A percentile compares a stretch with the other conserved stretches of the same genome.
These are phyloP conservation scores for Torymus aiolomorphi DNA, from an alignment of 2,888 invertebrate species.

Conservation along the genomic window DNA sequence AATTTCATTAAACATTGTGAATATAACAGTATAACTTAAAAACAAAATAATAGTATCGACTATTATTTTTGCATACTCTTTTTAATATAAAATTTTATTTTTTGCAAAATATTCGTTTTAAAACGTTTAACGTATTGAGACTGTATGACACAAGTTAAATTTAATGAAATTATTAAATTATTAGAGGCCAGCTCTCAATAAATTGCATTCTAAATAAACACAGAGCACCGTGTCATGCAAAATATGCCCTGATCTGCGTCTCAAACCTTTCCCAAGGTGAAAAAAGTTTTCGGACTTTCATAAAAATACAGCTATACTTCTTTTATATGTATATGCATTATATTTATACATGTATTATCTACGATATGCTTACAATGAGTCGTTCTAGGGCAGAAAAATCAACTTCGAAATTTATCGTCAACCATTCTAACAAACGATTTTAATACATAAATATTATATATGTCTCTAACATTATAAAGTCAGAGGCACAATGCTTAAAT, in stretches of 20 bases:
- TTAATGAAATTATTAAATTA: conserved; percentile 39
- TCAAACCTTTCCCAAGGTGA: conserved; percentile 17
- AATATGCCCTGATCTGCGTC: conserved; percentile 39
- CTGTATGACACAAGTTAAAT: conserved; percentile 12
- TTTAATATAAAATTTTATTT: conserved; percentile 4
- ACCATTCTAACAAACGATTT: conserved; percentile 40
- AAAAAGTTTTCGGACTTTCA: conserved; percentile 45
- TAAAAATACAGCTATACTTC: conserved; percentile 57
- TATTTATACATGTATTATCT: conserved; percentile 53
- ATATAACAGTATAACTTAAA: too few species aligned
- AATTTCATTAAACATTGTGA: not conserved
- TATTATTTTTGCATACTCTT: not conserved
- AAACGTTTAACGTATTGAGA: not conserved
- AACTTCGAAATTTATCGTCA: conserved; percentile 48
- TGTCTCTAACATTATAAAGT: conserved; percentile 38
- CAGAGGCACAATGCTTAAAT: conserved; percentile 44
- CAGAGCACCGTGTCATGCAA: conserved; percentile 36
- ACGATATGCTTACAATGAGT: conserved; percentile 51
- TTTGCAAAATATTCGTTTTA: not conserved
- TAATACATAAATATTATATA: conserved; percentile 29
- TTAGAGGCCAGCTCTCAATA: conserved; percentile 56
- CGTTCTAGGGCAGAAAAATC: conserved; percentile 50
- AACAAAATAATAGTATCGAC: too few species aligned
- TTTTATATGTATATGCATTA: conserved; percentile 50
- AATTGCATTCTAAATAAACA: conserved; percentile 40